A percentile compares a stretch with the other conserved stretches of the same genome.
phyloP scores from a whole-genome alignment of 2,797 vertebrate species.

The Characodon lateralis region DNA sequence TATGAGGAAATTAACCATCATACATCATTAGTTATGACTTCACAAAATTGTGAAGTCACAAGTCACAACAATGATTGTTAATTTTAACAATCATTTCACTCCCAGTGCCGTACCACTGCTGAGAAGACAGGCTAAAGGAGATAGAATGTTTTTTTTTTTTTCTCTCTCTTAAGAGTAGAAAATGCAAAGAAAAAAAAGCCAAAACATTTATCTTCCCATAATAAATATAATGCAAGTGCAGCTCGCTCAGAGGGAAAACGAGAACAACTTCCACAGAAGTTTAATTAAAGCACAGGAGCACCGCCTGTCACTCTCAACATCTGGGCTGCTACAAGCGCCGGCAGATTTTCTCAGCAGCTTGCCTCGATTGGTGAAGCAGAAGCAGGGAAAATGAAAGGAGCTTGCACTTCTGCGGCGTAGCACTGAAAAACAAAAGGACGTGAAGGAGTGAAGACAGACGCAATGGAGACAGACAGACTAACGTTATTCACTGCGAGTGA shows the following conservation, averaged over 20 bases:
- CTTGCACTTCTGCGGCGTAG: slow-evolving; percentile 21
- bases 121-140: slow-evolving; percentile 39
- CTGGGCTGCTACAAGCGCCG: slow-evolving; percentile 59
- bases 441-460: slow-evolving; percentile 34
- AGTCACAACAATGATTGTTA: too few relatives aligned
- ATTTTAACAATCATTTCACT: slow-evolving; percentile 30
- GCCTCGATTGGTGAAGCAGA: slow-evolving; percentile 51
- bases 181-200: slow-evolving; percentile 37
- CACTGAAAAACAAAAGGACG: slow-evolving; percentile 37
- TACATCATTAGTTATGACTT: not conserved
- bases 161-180: slow-evolving; percentile 26
- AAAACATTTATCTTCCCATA: slow-evolving; percentile 36
- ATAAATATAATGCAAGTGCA: slow-evolving; percentile 21
- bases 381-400: slow-evolving; percentile 48
- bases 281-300: slow-evolving; percentile 73
- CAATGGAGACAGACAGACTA: slow-evolving; percentile 39
- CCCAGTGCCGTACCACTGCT: slow-evolving; percentile 24
- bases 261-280: slow-evolving; percentile 67
- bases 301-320: slow-evolving; percentile 73
- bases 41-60: too few relatives aligned
- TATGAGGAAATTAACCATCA: not conserved
- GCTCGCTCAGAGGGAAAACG: slow-evolving; percentile 45
- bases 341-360: slow-evolving; percentile 58
- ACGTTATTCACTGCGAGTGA: slow-evolving; percentile 69
- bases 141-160: slow-evolving; percentile 20